Evolutionary conservation across 1,140 invertebrate species (phyloP).

Genomic region (Matsumurasca onukii): DNA sequence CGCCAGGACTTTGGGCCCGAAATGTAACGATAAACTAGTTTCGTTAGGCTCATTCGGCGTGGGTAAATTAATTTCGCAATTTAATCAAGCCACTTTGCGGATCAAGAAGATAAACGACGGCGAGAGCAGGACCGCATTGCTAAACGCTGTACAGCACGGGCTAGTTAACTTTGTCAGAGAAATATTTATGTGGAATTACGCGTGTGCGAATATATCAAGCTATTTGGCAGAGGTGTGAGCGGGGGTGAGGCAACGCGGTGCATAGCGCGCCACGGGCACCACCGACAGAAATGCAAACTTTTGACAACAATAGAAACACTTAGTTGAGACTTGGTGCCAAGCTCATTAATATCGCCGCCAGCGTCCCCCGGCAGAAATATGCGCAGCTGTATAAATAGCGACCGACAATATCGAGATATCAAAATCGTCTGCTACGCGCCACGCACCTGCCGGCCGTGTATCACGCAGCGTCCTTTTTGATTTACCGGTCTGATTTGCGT

Average conservation of each 20-base stretch:
- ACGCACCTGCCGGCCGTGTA: conserved; percentile 3
- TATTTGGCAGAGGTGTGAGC: conserved; percentile 1
- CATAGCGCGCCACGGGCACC: background rate
- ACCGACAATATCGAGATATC: conserved; percentile 15
- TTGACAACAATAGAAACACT: conserved; percentile 26
- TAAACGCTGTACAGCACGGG: background rate
- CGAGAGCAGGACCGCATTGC: background rate
- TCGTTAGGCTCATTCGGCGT: too few relatives aligned
- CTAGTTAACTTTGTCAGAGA: too few relatives aligned
- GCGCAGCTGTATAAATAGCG: conserved; percentile 18
- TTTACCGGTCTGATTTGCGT: conserved; percentile 18
- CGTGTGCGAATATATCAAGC: background rate
- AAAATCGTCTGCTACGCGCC: background rate
- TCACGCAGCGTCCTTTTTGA: background rate
- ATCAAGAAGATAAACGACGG: background rate
- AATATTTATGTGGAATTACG: background rate
- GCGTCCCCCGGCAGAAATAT: conserved; percentile 3
- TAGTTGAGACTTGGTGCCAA: conserved; percentile 15
- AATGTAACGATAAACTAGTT: too few relatives aligned
- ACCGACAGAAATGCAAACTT: conserved; percentile 20
- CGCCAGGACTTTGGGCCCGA: too few relatives aligned
- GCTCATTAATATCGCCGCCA: conserved; percentile 19
- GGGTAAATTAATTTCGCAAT: too few relatives aligned
- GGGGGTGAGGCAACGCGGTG: background rate
- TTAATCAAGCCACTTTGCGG: too few relatives aligned